Evolutionary conservation across 2,888 invertebrate genomes (phyloP).

Genomic region (Watsonalla binaria): DNA sequence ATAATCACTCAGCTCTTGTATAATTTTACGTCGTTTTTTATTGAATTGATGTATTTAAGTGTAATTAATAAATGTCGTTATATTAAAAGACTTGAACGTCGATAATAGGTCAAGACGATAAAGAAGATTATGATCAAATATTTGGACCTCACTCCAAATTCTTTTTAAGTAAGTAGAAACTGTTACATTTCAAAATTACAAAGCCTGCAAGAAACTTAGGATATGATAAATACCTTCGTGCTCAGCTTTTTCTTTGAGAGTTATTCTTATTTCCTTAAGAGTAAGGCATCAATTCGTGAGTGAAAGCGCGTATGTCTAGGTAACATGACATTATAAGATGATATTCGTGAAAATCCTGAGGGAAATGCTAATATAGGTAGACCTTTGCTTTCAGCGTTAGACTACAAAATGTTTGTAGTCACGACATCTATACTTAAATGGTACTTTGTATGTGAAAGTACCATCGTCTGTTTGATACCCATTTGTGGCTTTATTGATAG

Average conservation of each 20-base stretch:
- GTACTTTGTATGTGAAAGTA: neutral
- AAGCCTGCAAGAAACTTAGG: too few species aligned
- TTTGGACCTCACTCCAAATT: too few species aligned
- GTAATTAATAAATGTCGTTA: too few species aligned
- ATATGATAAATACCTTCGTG: neutral
- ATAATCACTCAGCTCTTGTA: neutral
- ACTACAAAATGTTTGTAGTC: slow-evolving; percentile 14
- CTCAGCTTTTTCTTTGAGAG: neutral
- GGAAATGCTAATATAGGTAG: slow-evolving; percentile 51
- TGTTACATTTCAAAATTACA: too few species aligned
- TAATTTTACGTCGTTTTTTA: neutral
- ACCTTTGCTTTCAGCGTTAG: slow-evolving; percentile 25
- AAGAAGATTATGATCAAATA: too few species aligned
- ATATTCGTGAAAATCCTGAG: slow-evolving; percentile 38
- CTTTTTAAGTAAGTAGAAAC: too few species aligned
- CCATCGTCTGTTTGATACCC: too few species aligned
- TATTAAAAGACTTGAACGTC: too few species aligned
- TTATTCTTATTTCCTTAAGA: neutral
- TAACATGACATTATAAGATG: slow-evolving; percentile 41
- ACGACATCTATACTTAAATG: slow-evolving; percentile 21
- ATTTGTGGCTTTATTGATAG: too few species aligned
- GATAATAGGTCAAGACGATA: too few species aligned
- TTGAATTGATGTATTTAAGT: too few species aligned
- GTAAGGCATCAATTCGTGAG: slow-evolving; percentile 25
- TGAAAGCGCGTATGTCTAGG: slow-evolving; percentile 26